These are phyloP conservation scores for Drosophila parthenogenetica DNA, from an alignment of 2,888 invertebrate genomes.

Conservation along the genomic window DNA sequence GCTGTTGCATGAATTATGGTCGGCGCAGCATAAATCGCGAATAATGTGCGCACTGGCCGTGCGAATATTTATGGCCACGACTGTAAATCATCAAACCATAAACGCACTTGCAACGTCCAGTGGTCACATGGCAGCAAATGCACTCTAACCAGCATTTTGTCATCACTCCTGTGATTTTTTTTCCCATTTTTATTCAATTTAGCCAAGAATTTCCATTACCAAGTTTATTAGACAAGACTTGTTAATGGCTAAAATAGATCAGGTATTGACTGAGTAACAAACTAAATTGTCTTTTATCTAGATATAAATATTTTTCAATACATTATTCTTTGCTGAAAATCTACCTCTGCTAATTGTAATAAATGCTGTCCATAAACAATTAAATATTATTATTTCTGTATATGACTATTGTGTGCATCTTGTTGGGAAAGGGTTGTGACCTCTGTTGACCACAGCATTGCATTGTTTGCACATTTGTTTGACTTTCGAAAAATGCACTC, in stretches of 20 bases:
- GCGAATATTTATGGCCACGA: constrained; percentile 84
- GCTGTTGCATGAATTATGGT: constrained; percentile 84
- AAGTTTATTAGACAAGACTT: background rate
- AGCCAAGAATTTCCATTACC: background rate
- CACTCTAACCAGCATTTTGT: constrained; percentile 1
- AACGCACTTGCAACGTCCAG: constrained; percentile 79
- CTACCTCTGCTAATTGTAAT: background rate
- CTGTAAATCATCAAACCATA: constrained; percentile 85
- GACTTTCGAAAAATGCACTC: constrained; percentile 55
- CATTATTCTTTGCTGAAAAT: background rate
- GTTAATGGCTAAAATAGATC: background rate
- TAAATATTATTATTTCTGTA: constrained; percentile 1
- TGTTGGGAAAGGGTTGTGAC: background rate
- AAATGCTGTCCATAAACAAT: constrained; percentile 7
- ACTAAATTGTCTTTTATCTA: too few species aligned
- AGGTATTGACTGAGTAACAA: too few species aligned
- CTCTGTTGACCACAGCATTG: constrained; percentile 32
- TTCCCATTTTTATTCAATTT: constrained; percentile 49
- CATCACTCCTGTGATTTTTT: background rate
- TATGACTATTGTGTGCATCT: constrained; percentile 5
- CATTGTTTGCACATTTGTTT: constrained; percentile 58
- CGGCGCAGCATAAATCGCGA: constrained; percentile 83
- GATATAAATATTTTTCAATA: too few species aligned
- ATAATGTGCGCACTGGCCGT: constrained; percentile 84
- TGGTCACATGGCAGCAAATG: constrained; percentile 52